Evolutionary conservation across 2,888 invertebrate species (phyloP), one percentile per base, ranked within the genome.

Genomic region (Nasonovia ribisnigri): DNA sequence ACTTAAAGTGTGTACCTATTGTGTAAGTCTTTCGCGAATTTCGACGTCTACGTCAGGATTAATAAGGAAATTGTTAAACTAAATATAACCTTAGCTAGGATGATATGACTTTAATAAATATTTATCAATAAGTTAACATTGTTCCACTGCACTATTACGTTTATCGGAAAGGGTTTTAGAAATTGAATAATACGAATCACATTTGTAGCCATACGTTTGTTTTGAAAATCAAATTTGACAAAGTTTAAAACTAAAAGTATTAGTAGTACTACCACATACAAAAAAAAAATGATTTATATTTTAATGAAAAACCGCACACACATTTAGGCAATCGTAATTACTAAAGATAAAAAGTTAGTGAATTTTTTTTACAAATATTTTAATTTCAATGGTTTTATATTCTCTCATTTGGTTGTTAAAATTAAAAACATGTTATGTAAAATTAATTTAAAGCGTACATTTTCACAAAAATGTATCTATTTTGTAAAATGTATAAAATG

Each of bases 361-460:
- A 8, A 20, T 20, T 36, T 77, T 77, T 36, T 77, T 77, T 42
- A 36, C 36, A 42, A 77, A 77, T 77, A 77, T 77, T 77, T 67
- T 67, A 67, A 67, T n/a, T 67, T n/a, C n/a, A 67, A 67, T 67
- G n/a, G n/a, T 67, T 67, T 67, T 67, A 16, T 77, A 77, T 77
- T 36, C 20, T 36, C n/a, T 77, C 36, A 36, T 77, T 77, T 42
- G 20, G 36, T 77, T 16, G 77, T 20, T 77, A 77, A 77, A 77
- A 77, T 77, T 77, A 36, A 77, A 77, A 36, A 36, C 77, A 20
- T 36, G 77, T 77, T 77, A 36, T 77, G 77, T 77, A 24, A 36
- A 77, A 77, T 77, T 36, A 77, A 36, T 36, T 77, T 77, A 36
- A 77, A 77, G 36, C 36, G 20, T 36, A 36, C 20, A 77, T 77